phyloP scores from a whole-genome alignment of 2,888 invertebrate species.

The Amphipoea oculea region DNA sequence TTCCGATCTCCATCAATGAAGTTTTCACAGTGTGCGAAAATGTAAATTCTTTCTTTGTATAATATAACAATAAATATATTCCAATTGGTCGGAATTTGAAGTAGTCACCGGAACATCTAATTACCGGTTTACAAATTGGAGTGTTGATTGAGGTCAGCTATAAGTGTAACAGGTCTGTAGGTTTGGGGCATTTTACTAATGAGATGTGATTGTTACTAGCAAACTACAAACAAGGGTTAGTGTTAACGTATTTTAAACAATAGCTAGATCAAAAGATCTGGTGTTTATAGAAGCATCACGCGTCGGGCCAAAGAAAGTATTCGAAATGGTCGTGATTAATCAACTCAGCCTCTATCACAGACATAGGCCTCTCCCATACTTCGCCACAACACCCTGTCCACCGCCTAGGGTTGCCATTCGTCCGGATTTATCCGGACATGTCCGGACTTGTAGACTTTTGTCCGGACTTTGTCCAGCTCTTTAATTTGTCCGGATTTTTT shows the following conservation, averaged over 20 bases:
- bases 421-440: too few species aligned
- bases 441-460: too few species aligned
- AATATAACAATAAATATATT: conserved; percentile 5
- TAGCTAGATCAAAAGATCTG: too few species aligned
- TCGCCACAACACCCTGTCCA: background rate
- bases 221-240: background rate
- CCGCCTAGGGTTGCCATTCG: too few species aligned
- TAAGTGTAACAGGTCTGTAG: conserved; percentile 4
- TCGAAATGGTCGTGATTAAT: background rate
- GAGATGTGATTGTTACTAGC: background rate
- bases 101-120: conserved; percentile 42
- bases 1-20: background rate
- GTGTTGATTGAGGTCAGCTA: conserved; percentile 3
- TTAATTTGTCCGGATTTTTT: too few species aligned
- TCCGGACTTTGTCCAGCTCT: too few species aligned
- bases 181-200: background rate
- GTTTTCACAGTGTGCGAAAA: conserved; percentile 6
- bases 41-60: conserved; percentile 23
- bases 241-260: background rate
- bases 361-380: too few species aligned
- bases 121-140: conserved; percentile 42
- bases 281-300: background rate
- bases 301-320: background rate
- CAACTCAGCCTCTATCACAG: too few species aligned
- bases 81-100: conserved; percentile 35